phyloP scores from a whole-genome alignment of 1,140 invertebrate genomes.

The Monochamus saltuarius region DNA sequence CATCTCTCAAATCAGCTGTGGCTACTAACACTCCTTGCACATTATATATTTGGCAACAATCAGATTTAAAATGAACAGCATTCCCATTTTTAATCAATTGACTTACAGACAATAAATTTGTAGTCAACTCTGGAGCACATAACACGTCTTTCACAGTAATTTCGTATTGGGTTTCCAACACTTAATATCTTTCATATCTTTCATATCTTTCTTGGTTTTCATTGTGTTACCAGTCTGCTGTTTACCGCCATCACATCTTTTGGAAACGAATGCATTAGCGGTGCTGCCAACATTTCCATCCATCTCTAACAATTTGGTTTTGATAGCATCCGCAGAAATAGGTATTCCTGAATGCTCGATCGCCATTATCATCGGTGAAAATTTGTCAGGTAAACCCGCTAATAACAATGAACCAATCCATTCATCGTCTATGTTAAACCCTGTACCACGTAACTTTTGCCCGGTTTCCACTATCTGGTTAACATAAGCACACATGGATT shows the following conservation, averaged over 20 bases:
- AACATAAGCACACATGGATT: slow-evolving; percentile 32
- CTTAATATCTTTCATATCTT: too few species aligned
- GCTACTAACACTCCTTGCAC: slow-evolving; percentile 29
- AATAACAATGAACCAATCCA: slow-evolving; percentile 46
- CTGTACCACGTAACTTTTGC: slow-evolving; percentile 30
- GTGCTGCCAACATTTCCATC: slow-evolving; percentile 4
- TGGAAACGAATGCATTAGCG: slow-evolving; percentile 1
- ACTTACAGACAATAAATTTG: slow-evolving; percentile 34
- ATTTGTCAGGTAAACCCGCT: slow-evolving; percentile 45
- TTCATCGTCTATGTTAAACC: slow-evolving; percentile 42
- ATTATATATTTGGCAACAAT: slow-evolving; percentile 28
- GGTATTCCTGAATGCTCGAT: slow-evolving; percentile 32
- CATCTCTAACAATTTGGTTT: slow-evolving; percentile 25
- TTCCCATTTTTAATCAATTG: slow-evolving; percentile 27
- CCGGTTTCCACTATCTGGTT: slow-evolving; percentile 31
- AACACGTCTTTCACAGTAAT: slow-evolving; percentile 30
- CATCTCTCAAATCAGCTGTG: slow-evolving; percentile 27
- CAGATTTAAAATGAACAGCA: slow-evolving; percentile 27
- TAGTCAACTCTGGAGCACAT: slow-evolving; percentile 34
- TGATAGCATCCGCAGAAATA: slow-evolving; percentile 31
- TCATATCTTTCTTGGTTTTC: too few species aligned
- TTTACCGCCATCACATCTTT: too few species aligned
- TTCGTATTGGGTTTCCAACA: not conserved
- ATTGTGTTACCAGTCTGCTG: too few species aligned
- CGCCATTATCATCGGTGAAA: slow-evolving; percentile 48